These are phyloP conservation scores for Rhinogobio ventralis DNA, from an alignment of 2,797 vertebrate species.

Conservation along the genomic window DNA sequence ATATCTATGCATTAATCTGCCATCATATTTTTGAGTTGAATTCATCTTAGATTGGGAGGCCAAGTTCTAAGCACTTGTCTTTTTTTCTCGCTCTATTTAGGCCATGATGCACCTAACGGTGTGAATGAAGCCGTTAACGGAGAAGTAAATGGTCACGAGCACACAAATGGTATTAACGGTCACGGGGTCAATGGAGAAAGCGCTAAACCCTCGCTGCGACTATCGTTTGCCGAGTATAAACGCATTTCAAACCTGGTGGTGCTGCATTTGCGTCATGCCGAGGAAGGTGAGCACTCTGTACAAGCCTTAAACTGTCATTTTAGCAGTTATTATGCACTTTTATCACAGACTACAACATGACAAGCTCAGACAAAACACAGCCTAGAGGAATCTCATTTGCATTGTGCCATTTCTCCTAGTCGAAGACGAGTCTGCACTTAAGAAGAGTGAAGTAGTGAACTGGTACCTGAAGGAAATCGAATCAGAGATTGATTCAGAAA, in stretches of 20 bases:
- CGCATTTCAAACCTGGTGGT: slow-evolving; percentile 95
- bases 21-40: neutral
- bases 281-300: slow-evolving; percentile 83
- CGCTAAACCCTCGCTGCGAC: slow-evolving; percentile 83
- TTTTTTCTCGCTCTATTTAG: slow-evolving; percentile 66
- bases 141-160: slow-evolving; percentile 71
- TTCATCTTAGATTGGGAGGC: neutral
- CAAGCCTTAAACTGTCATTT: neutral
- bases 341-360: neutral
- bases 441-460: slow-evolving; percentile 91
- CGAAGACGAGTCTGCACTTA: slow-evolving; percentile 90
- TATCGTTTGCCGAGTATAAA: slow-evolving; percentile 92
- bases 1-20: neutral
- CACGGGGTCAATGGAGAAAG: slow-evolving; percentile 72
- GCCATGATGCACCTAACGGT: slow-evolving; percentile 79
- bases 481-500: slow-evolving; percentile 96
- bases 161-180: slow-evolving; percentile 72
- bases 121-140: slow-evolving; percentile 74
- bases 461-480: slow-evolving; percentile 99
- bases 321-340: neutral
- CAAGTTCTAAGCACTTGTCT: neutral
- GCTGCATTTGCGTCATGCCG: slow-evolving; percentile 88
- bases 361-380: neutral
- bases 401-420: slow-evolving; percentile 71
- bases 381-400: neutral